Evolutionary conservation across 2,797 vertebrate species (phyloP).

Genomic region (Xyrichtys novacula): DNA sequence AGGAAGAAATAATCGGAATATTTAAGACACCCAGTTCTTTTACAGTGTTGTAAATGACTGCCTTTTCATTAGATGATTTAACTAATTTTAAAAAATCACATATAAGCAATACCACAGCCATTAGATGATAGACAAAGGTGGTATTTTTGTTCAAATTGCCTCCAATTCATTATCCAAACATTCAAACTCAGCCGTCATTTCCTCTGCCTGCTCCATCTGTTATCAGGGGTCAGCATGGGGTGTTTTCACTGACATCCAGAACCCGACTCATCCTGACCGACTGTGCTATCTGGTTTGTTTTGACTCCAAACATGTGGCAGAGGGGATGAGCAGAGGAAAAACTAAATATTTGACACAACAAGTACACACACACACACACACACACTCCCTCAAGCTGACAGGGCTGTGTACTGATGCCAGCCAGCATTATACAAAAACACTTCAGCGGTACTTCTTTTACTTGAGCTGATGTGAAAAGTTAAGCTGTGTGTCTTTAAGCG

Average conservation of each 20-base stretch:
- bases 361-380: conserved; percentile 73
- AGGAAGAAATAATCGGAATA: background rate
- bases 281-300: conserved; percentile 70
- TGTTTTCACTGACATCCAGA: conserved; percentile 62
- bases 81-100: too few species aligned
- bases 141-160: conserved; percentile 6
- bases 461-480: conserved; percentile 24
- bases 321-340: conserved; percentile 50
- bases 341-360: conserved; percentile 58
- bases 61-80: background rate
- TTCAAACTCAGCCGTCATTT: conserved; percentile 37
- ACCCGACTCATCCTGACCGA: conserved; percentile 52
- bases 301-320: conserved; percentile 74
- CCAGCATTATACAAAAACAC: conserved; percentile 29
- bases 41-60: background rate
- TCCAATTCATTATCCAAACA: conserved; percentile 7
- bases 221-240: conserved; percentile 45
- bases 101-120: too few species aligned
- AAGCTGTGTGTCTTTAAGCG: conserved; percentile 24
- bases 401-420: conserved; percentile 40
- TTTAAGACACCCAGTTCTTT: background rate
- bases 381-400: conserved; percentile 48
- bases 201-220: conserved; percentile 39
- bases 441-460: conserved; percentile 7
- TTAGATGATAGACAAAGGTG: too few species aligned